Evolutionary conservation across 2,797 vertebrate species (phyloP).

Genomic region (Micropoecilia bifurca): DNA sequence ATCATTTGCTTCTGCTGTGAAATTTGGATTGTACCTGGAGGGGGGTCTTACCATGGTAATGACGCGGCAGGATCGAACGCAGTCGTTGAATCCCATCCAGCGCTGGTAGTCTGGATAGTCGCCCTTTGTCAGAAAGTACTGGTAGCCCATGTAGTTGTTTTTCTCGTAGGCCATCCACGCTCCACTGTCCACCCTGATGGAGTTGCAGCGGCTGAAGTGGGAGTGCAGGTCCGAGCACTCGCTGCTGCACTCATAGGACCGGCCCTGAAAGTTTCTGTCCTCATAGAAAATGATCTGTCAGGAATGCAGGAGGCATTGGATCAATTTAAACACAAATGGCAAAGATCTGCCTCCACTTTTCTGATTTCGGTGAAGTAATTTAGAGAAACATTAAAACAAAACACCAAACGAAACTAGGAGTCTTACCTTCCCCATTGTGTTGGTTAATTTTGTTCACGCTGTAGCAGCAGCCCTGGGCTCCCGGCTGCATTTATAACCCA

Average conservation of each 20-base stretch:
- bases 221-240: slow-evolving; percentile 72
- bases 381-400: slow-evolving; percentile 20
- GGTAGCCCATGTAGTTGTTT: slow-evolving; percentile 70
- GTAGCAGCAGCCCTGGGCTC: slow-evolving; percentile 25
- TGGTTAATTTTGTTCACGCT: slow-evolving; percentile 45
- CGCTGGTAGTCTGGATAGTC: slow-evolving; percentile 73
- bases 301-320: background rate
- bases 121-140: slow-evolving; percentile 72
- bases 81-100: slow-evolving; percentile 78
- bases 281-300: slow-evolving; percentile 73
- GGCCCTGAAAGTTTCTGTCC: slow-evolving; percentile 72
- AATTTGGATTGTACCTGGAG: accelerated
- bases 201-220: slow-evolving; percentile 75
- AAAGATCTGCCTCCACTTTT: background rate
- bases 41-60: slow-evolving; percentile 53
- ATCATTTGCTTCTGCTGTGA: background rate
- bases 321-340: background rate
- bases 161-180: slow-evolving; percentile 75
- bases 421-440: slow-evolving; percentile 78
- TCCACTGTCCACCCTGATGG: slow-evolving; percentile 68
- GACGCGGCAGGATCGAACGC: slow-evolving; percentile 69
- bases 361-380: slow-evolving; percentile 20
- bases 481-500: slow-evolving; percentile 73
- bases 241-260: slow-evolving; percentile 69
- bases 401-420: slow-evolving; percentile 25